Conservation (phyloP, 2,113 vertebrate species). For the Apodemus speciosus region DNA sequence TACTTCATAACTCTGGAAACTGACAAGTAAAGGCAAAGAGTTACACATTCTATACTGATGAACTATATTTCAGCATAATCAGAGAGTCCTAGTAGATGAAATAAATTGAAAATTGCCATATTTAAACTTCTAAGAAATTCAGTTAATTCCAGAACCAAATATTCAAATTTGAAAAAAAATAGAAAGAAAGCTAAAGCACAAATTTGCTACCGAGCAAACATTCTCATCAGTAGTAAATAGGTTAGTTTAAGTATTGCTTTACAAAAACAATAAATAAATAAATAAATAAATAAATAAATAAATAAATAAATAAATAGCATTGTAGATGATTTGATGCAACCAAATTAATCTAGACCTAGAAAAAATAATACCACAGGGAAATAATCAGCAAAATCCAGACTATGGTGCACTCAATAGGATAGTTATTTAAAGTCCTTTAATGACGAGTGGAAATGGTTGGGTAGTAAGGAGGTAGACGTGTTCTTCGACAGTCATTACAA, state of each 20-base stretch:
- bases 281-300: not conserved
- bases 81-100: slow-evolving; percentile 27
- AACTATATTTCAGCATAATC: slow-evolving; percentile 57
- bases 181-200: slow-evolving; percentile 31
- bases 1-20: slow-evolving; percentile 55
- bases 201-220: not conserved
- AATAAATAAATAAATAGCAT: not conserved
- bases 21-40: slow-evolving; percentile 60
- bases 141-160: slow-evolving; percentile 20
- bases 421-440: not conserved
- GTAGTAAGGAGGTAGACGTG: not conserved
- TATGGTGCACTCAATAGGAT: not conserved
- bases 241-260: not conserved
- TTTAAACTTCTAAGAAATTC: slow-evolving; percentile 45
- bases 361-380: slow-evolving; percentile 21
- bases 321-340: not conserved
- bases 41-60: slow-evolving; percentile 55
- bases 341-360: slow-evolving; percentile 3
- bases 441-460: not conserved
- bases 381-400: slow-evolving; percentile 41
- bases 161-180: slow-evolving; percentile 29
- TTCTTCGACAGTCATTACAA: not conserved
- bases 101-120: slow-evolving; percentile 48
- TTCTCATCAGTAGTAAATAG: not conserved
- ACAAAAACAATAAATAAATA: slow-evolving; percentile 12